Conservation (phyloP, 2,113 vertebrate genomes). For the Eulacestoma nigropectus region DNA sequence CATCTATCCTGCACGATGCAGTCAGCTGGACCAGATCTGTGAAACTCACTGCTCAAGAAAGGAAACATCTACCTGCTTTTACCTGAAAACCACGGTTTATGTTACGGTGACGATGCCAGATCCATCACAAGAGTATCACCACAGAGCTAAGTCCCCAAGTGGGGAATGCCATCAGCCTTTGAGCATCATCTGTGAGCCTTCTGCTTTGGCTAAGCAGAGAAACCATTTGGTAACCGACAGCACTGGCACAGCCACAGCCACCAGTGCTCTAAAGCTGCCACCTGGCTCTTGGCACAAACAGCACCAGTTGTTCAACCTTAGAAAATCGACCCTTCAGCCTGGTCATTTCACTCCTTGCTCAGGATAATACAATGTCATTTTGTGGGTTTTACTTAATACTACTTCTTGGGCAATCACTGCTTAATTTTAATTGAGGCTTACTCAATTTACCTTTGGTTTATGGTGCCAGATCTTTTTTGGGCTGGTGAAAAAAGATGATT, state of each 20-base stretch:
- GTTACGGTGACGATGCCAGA: neutral
- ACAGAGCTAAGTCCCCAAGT: neutral
- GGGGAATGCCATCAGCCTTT: neutral
- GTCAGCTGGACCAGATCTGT: neutral
- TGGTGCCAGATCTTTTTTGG: neutral
- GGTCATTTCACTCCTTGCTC: neutral
- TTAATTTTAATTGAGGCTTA: neutral
- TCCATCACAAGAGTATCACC: neutral
- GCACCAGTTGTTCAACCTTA: neutral
- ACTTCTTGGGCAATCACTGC: fast-evolving
- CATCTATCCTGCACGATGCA: neutral
- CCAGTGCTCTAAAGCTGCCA: neutral
- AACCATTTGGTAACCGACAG: neutral
- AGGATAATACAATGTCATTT: neutral
- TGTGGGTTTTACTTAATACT: neutral
- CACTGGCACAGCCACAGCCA: neutral
- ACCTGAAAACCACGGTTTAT: neutral
- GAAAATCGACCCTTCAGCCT: neutral
- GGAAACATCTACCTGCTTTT: neutral
- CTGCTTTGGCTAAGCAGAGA: neutral
- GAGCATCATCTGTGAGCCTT: neutral
- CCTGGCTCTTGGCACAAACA: neutral
- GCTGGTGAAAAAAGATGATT: fast-evolving
- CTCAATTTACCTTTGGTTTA: neutral
- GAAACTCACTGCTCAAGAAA: neutral